These are phyloP conservation scores for Pteromalus puparum DNA, from an alignment of 1,140 invertebrate genomes.

Conservation along the genomic window DNA sequence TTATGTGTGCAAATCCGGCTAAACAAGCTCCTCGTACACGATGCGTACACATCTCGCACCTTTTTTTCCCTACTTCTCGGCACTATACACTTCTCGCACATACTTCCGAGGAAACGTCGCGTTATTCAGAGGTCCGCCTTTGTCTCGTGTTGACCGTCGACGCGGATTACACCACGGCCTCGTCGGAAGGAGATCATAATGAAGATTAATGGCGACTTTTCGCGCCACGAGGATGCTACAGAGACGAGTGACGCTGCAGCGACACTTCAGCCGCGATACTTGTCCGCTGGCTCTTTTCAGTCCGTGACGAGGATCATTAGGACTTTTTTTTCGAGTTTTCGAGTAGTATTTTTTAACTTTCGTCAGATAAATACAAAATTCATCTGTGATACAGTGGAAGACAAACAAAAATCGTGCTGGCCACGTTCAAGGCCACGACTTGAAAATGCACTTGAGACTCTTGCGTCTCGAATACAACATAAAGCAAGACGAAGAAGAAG, in stretches of 20 bases:
- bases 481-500: background rate
- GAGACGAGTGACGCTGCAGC: background rate
- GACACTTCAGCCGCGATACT: background rate
- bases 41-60: background rate
- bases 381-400: too few relatives aligned
- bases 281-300: background rate
- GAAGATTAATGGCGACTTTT: conserved; percentile 56
- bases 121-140: conserved; percentile 54
- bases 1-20: background rate
- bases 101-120: conserved; percentile 36
- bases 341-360: too few relatives aligned
- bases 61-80: background rate
- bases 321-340: background rate
- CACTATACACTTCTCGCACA: conserved; percentile 24
- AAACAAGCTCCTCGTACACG: background rate
- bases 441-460: too few relatives aligned
- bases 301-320: background rate
- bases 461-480: background rate
- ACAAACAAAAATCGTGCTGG: too few relatives aligned
- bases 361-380: too few relatives aligned
- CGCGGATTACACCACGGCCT: conserved; percentile 53
- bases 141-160: conserved; percentile 60
- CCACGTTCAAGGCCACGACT: too few relatives aligned
- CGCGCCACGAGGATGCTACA: background rate
- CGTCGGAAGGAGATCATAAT: conserved; percentile 48